These are phyloP conservation scores for Cosmia trapezina DNA, from an alignment of 2,888 invertebrate species.

Conservation along the genomic window DNA sequence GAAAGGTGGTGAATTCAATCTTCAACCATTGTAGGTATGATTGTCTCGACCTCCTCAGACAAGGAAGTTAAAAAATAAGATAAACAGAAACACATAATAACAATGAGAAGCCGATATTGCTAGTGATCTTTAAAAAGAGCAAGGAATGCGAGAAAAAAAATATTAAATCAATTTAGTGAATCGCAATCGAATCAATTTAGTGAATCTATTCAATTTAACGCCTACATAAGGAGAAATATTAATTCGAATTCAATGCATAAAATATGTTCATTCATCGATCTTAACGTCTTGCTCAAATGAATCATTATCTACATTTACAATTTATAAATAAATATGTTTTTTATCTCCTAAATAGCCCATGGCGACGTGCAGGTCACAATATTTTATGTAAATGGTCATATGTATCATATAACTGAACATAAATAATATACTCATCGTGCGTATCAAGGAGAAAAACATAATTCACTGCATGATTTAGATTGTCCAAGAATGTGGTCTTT, in stretches of 20 bases:
- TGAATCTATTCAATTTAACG: conserved; percentile 32
- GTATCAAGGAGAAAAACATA: conserved; percentile 47
- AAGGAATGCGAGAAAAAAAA: conserved; percentile 6
- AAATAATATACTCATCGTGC: conserved; percentile 29
- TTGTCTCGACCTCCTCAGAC: neutral
- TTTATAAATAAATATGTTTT: conserved; percentile 23
- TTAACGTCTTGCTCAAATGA: conserved; percentile 14
- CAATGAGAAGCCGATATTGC: neutral
- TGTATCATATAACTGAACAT: conserved; percentile 16
- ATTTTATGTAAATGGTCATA: conserved; percentile 39
- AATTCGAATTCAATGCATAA: neutral
- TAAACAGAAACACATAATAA: neutral
- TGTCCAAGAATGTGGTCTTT: conserved; percentile 41
- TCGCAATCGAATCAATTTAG: neutral
- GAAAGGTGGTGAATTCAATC: neutral
- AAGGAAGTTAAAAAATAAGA: neutral
- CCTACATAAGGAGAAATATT: neutral
- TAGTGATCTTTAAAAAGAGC: neutral
- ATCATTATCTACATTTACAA: conserved; percentile 24
- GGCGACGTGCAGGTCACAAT: conserved; percentile 19
- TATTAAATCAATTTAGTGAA: neutral
- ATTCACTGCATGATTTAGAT: conserved; percentile 40
- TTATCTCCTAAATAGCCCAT: conserved; percentile 24
- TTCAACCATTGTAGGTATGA: neutral
- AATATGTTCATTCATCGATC: conserved; percentile 16